Evolutionary conservation across 2,888 invertebrate species (phyloP), one percentile per base, ranked within the genome.

Genomic region (Magallana nippona): DNA sequence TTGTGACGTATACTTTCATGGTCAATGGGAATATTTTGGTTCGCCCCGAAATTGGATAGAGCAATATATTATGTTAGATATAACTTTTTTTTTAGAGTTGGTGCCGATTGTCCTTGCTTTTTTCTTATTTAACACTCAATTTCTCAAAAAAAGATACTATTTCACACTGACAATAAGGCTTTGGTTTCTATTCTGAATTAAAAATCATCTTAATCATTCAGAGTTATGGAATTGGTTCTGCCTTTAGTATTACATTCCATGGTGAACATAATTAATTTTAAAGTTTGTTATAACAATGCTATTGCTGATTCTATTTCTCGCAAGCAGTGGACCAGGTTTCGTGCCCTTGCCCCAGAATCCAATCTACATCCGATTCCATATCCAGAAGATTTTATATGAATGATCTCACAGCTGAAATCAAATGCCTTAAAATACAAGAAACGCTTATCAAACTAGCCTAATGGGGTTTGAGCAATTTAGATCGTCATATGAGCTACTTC

Each of bases 171-270:
- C n/a, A n/a, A n/a, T n/a, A n/a, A n/a, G n/a, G n/a, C n/a, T n/a
- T n/a, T n/a, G n/a, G n/a, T 1, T 32, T 56, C 77, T 10, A 82
- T 85, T 44, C 19, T 85, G 17, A 85, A 85, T 44, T 81, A 77
- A 32, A 63, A 60, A 22, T 82, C 85, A 19, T 81, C 85, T 22
- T 80, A 78, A 71, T 83, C 81, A 32, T 44, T 27, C 5, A 22
- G 62, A 27, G 85, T 83, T 57, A 83, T 85, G 85, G 44, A 79
- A 17, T 63, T 84, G 71, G 57, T 84, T 13, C 32, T 81, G 10
- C 57, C 32, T 19, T 32, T 84, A 32, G 60, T 84, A 17, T 71
- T 79, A 11, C 55, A 71, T 27, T 79, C 81, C 60, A 71, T 84
- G 44, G 57, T 58, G 22, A 44, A 62, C 58, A 82, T 82, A 13